Conservation (phyloP, 2,113 vertebrate species). For the Phalacrocorax pelagicus region DNA sequence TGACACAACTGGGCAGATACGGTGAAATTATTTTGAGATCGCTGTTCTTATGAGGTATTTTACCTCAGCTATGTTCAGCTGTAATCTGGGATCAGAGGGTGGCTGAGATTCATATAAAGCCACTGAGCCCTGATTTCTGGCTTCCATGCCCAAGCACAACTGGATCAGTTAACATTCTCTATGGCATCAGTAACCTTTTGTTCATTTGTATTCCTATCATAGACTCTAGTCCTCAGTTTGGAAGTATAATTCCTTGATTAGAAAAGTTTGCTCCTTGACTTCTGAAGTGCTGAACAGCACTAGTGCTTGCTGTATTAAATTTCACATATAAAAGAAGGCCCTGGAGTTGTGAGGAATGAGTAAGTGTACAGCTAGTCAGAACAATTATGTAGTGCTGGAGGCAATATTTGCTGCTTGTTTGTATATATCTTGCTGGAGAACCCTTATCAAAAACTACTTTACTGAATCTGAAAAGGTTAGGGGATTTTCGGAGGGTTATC, state of each 20-base stretch:
- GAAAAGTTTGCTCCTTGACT: slow-evolving; percentile 8
- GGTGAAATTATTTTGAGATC: background rate
- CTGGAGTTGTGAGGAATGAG: background rate
- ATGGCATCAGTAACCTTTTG: background rate
- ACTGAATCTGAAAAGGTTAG: slow-evolving; percentile 57
- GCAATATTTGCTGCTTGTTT: slow-evolving; percentile 45
- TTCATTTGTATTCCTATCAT: background rate
- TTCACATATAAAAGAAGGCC: slow-evolving; percentile 25
- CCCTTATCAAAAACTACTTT: slow-evolving; percentile 50
- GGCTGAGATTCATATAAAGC: background rate
- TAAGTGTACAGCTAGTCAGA: slow-evolving; percentile 18
- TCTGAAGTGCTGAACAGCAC: background rate
- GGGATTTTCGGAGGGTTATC: slow-evolving; percentile 46
- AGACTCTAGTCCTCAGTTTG: background rate
- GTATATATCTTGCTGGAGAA: slow-evolving; percentile 27
- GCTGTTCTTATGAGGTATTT: background rate
- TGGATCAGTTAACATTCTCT: background rate
- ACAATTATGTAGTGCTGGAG: slow-evolving; percentile 28
- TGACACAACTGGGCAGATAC: background rate
- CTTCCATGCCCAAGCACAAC: background rate
- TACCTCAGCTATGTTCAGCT: background rate
- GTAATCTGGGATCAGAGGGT: background rate
- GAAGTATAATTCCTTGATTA: slow-evolving; percentile 1
- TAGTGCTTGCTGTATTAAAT: slow-evolving; percentile 12
- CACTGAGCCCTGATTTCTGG: background rate